Conservation (phyloP, 2,797 vertebrate species). For the Apodemus agrarius region DNA sequence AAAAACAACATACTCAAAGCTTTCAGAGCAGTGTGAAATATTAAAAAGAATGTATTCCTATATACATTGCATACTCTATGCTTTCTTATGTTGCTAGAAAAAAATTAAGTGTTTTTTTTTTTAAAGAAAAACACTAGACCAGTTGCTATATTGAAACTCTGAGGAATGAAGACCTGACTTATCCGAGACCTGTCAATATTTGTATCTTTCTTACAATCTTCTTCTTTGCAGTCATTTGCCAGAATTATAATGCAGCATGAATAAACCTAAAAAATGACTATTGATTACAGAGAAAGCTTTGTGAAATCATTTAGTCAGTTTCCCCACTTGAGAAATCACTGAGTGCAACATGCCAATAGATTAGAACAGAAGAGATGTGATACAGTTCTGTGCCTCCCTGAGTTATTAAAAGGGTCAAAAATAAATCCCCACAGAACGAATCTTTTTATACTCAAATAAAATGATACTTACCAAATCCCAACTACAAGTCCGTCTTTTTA, state of each 20-base stretch:
- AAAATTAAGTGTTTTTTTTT: slow-evolving; percentile 2
- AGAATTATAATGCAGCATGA: slow-evolving; percentile 84
- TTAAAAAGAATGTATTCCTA: slow-evolving; percentile 61
- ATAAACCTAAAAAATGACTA: slow-evolving; percentile 85
- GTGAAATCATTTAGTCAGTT: slow-evolving; percentile 83
- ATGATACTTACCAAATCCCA: slow-evolving; percentile 71
- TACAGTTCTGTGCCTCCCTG: slow-evolving; percentile 59
- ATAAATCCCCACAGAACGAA: slow-evolving; percentile 66
- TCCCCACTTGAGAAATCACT: slow-evolving; percentile 82
- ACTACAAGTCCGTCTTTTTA: slow-evolving; percentile 69
- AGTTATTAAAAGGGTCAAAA: slow-evolving; percentile 71
- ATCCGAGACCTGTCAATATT: slow-evolving; percentile 77
- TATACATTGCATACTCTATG: slow-evolving; percentile 64
- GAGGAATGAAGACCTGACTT: slow-evolving; percentile 82
- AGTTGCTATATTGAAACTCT: slow-evolving; percentile 65
- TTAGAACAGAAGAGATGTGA: slow-evolving; percentile 68
- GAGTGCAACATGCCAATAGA: slow-evolving; percentile 85
- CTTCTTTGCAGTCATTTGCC: slow-evolving; percentile 77
- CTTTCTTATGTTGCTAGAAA: slow-evolving; percentile 69
- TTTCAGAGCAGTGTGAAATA: slow-evolving; percentile 72
- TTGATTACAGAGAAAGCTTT: slow-evolving; percentile 85
- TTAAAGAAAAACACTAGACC: slow-evolving; percentile 66
- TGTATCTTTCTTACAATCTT: slow-evolving; percentile 79
- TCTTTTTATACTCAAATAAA: slow-evolving; percentile 73
- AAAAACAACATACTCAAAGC: slow-evolving; percentile 49